Conservation (phyloP, 2,888 invertebrate species). For the Escarpia spicata region DNA sequence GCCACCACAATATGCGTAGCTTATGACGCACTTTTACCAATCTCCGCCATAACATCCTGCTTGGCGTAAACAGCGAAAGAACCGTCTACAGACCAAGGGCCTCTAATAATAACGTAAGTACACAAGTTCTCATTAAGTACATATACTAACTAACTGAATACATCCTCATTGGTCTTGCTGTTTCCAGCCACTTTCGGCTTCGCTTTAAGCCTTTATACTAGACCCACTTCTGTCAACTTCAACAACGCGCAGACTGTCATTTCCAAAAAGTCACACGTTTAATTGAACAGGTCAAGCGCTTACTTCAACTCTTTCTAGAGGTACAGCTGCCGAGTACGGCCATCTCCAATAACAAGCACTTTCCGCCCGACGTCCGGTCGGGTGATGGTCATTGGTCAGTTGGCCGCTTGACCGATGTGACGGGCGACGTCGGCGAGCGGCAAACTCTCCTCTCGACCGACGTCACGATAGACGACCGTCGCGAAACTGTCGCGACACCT, state of each 20-base stretch:
- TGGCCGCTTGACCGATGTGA: not conserved
- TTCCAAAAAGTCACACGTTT: too few relatives aligned
- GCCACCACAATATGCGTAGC: not conserved
- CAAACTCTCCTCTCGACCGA: not conserved
- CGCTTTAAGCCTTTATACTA: not conserved
- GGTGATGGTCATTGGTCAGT: not conserved
- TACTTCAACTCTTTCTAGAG: not conserved
- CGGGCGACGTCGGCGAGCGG: slow-evolving; percentile 13
- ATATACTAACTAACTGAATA: not conserved
- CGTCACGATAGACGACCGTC: slow-evolving; percentile 13
- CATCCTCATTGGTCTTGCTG: not conserved
- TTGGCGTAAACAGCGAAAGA: not conserved
- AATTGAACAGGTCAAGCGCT: not conserved
- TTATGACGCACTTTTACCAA: not conserved
- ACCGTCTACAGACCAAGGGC: not conserved
- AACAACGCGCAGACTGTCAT: not conserved
- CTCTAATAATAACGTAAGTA: not conserved
- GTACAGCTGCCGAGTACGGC: not conserved
- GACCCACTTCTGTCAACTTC: not conserved
- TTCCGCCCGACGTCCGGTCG: not conserved
- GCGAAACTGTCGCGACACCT: not conserved
- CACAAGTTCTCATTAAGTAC: not conserved
- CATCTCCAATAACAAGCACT: not conserved
- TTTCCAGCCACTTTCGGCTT: not conserved
- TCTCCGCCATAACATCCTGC: not conserved